Evolutionary conservation across 2,113 vertebrate genomes (phyloP).

Genomic region (Atlantisia rogersi): DNA sequence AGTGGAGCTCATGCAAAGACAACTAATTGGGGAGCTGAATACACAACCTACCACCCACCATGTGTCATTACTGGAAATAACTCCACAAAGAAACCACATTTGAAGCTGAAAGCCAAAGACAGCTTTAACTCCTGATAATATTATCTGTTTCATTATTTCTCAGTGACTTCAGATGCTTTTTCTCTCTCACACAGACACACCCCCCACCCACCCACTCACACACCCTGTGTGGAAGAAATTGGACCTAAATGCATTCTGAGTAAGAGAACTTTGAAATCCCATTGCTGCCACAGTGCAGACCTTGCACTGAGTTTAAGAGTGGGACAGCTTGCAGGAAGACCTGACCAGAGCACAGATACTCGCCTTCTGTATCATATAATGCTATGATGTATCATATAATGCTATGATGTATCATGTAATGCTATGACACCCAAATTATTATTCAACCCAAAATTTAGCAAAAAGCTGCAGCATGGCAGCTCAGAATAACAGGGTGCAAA

Average conservation of each 20-base stretch:
- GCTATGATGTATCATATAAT: no score
- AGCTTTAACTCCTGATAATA: not conserved
- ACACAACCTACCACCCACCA: slow-evolving; percentile 40
- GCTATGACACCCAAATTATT: not conserved
- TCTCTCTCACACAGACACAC: not conserved
- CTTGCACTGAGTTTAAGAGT: not conserved
- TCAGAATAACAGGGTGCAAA: not conserved
- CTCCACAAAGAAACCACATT: slow-evolving; percentile 39
- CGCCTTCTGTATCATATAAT: not conserved
- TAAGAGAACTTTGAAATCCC: not conserved
- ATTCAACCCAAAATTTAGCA: not conserved
- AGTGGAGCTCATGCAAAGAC: slow-evolving; percentile 28
- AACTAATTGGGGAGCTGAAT: slow-evolving; percentile 28
- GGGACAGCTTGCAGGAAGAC: not conserved
- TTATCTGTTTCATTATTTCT: not conserved
- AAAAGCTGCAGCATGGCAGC: not conserved
- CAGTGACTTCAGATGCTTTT: not conserved
- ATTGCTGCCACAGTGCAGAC: not conserved
- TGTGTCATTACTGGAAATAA: slow-evolving; percentile 39
- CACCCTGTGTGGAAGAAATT: not conserved
- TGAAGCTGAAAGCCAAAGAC: not conserved
- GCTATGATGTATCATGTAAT: not conserved
- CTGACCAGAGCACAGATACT: not conserved
- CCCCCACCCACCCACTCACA: no score
- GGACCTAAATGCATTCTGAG: not conserved